Evolutionary conservation across 2,888 invertebrate species (phyloP), one percentile per base, ranked within the genome.

Genomic region (Gnatocerus cornutus): DNA sequence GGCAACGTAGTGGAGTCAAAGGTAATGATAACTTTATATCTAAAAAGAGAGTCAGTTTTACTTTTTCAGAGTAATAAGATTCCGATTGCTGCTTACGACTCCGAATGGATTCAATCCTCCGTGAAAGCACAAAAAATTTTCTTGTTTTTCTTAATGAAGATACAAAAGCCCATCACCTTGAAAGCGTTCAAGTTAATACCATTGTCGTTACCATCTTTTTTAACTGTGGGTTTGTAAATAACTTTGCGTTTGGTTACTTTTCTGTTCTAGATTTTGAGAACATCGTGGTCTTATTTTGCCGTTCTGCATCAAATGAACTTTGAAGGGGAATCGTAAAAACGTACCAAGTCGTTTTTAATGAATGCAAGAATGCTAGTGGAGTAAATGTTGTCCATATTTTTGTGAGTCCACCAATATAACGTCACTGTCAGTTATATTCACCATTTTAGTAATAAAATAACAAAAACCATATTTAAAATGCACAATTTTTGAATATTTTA

Each of bases 121-220:
- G 7, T 29, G 3, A 27, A 16, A 8, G 5, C 27, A 1, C 30
- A 59, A 30, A 59, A 59, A 16, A 45, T 13, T 7, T 29, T 59
- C 10, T 6, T 43, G n/a, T 45, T 59, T 21, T 45, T 59, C 9
- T 14, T 45, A 14, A 13, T 5, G n/a, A 59, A 13, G 10, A 6
- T 27, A 10, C 29, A 45, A 12, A 43, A 8, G 1, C 43, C 43
- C n/a, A 14, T 30, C 12, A 14, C 8, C 8, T 7, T 59, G 12
- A n/a, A 13, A n/a, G 59, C 45, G 6, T 43, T 43, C 13, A 46
- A 46, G 8, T 9, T 59, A 3, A 43, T 59, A 9, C 9, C 43
- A 14, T 21, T 59, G 6, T 59, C 59, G 3, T 1, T 59, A 27
- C 10, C 43, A 12, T 43, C 59, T 3, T 59, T 59, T 45, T 9